Evolutionary conservation across 2,888 invertebrate genomes (phyloP).

Genomic region (Rhingia campestris): DNA sequence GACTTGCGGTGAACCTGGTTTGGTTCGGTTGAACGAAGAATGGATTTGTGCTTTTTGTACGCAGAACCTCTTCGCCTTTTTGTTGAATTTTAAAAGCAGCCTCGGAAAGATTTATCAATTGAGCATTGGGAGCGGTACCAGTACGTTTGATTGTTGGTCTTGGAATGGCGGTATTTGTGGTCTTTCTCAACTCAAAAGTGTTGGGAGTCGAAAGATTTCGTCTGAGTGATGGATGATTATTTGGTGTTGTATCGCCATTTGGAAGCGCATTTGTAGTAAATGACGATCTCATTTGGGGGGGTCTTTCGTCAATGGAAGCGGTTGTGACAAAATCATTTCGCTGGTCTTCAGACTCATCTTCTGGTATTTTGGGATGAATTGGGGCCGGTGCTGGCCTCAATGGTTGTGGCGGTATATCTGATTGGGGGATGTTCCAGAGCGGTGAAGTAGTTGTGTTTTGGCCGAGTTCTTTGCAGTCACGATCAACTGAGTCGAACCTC

Average conservation of each 20-base stretch:
- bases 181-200: conserved; percentile 76
- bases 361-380: conserved; percentile 73
- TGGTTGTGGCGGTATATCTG: conserved; percentile 87
- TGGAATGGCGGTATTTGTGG: conserved; percentile 79
- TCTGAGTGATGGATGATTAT: conserved; percentile 46
- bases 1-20: conserved; percentile 43
- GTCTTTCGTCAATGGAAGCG: conserved; percentile 47
- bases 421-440: conserved; percentile 81
- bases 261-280: conserved; percentile 63
- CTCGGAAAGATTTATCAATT: conserved; percentile 62
- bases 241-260: conserved; percentile 18
- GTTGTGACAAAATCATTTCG: conserved; percentile 58
- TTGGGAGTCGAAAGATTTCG: conserved; percentile 78
- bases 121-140: conserved; percentile 78
- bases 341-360: conserved; percentile 79
- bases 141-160: conserved; percentile 81
- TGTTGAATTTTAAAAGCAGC: conserved; percentile 57
- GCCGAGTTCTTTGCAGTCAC: conserved; percentile 84
- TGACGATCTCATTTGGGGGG: conserved; percentile 56
- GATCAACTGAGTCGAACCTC: conserved; percentile 86
- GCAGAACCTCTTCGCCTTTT: conserved; percentile 55
- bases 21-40: conserved; percentile 77
- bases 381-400: conserved; percentile 85
- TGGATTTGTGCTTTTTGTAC: conserved; percentile 79
- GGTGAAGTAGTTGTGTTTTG: conserved; percentile 82